Evolutionary conservation across 2,888 invertebrate species (phyloP).

Genomic region (Orthosia gracilis): DNA sequence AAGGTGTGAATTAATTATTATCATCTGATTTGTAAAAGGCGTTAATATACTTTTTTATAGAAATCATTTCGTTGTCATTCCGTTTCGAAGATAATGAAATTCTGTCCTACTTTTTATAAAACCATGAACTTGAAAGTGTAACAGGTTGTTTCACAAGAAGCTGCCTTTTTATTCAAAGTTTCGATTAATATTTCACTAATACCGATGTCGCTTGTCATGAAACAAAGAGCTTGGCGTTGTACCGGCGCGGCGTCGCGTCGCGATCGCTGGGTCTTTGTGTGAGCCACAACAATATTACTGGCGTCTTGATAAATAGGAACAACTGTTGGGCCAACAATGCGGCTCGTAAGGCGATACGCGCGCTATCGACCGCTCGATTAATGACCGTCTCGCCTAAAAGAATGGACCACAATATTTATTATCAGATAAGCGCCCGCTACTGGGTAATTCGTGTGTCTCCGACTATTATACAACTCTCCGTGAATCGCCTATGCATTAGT

Average conservation of each 20-base stretch:
- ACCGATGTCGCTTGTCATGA: slow-evolving; percentile 84
- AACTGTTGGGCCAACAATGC: slow-evolving; percentile 89
- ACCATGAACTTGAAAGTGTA: slow-evolving; percentile 12
- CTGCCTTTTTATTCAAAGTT: slow-evolving; percentile 44
- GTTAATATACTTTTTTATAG: slow-evolving; percentile 53
- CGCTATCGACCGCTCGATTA: slow-evolving; percentile 89
- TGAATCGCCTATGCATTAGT: slow-evolving; percentile 88
- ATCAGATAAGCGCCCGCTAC: slow-evolving; percentile 90
- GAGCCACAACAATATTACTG: slow-evolving; percentile 87
- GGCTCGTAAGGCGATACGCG: slow-evolving; percentile 88
- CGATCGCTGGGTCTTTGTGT: slow-evolving; percentile 80
- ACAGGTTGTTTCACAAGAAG: slow-evolving; percentile 37
- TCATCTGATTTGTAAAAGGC: slow-evolving; percentile 53
- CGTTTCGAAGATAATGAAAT: slow-evolving; percentile 27
- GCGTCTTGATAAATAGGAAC: slow-evolving; percentile 90
- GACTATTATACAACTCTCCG: slow-evolving; percentile 84
- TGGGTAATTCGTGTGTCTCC: slow-evolving; percentile 89
- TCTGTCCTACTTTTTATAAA: slow-evolving; percentile 11
- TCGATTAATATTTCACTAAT: slow-evolving; percentile 84
- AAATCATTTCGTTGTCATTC: slow-evolving; percentile 18
- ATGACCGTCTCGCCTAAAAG: slow-evolving; percentile 90
- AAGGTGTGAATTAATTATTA: slow-evolving; percentile 74
- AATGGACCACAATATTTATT: slow-evolving; percentile 91
- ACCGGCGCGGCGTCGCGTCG: slow-evolving; percentile 72
- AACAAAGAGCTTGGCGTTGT: slow-evolving; percentile 83